Evolutionary conservation across 2,113 vertebrate species (phyloP).

Genomic region (Propithecus coquereli): DNA sequence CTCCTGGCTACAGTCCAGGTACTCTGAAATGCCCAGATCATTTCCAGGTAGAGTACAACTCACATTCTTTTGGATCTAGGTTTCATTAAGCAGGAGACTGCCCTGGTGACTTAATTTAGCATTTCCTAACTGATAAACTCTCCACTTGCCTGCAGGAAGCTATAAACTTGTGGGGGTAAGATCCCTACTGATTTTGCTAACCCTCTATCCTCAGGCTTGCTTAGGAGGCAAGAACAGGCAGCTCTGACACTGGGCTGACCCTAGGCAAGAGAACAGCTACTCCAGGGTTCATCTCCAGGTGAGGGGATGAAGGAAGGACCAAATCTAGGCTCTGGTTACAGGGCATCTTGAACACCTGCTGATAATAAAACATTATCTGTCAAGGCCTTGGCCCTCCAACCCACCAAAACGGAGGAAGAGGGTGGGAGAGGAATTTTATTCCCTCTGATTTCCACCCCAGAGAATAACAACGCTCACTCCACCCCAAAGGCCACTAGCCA

Average conservation of each 20-base stretch:
- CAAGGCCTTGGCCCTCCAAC: constrained; percentile 60
- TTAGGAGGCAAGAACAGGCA: constrained; percentile 24
- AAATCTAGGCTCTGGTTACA: constrained; percentile 67
- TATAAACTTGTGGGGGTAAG: not conserved
- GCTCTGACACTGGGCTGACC: constrained; percentile 64
- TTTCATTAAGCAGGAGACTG: constrained; percentile 13
- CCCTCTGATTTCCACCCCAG: constrained; percentile 20
- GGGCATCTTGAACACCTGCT: constrained; percentile 81
- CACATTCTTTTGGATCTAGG: not conserved
- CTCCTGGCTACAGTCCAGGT: not conserved
- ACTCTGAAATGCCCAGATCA: not conserved
- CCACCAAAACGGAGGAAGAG: constrained; percentile 46
- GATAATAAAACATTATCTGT: constrained; percentile 84
- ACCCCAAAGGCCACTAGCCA: not conserved
- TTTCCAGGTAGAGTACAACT: not conserved
- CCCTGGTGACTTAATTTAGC: constrained; percentile 19
- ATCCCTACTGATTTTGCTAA: constrained; percentile 30
- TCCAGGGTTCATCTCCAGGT: constrained; percentile 82
- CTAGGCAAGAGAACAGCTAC: constrained; percentile 50
- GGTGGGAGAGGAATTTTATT: constrained; percentile 59
- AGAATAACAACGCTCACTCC: not conserved
- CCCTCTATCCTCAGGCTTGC: not conserved
- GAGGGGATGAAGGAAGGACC: constrained; percentile 71
- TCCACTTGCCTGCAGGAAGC: constrained; percentile 29
- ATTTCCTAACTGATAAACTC: constrained; percentile 33